These are phyloP conservation scores for Diarsia rubi DNA, from an alignment of 2,888 invertebrate species.

Conservation along the genomic window DNA sequence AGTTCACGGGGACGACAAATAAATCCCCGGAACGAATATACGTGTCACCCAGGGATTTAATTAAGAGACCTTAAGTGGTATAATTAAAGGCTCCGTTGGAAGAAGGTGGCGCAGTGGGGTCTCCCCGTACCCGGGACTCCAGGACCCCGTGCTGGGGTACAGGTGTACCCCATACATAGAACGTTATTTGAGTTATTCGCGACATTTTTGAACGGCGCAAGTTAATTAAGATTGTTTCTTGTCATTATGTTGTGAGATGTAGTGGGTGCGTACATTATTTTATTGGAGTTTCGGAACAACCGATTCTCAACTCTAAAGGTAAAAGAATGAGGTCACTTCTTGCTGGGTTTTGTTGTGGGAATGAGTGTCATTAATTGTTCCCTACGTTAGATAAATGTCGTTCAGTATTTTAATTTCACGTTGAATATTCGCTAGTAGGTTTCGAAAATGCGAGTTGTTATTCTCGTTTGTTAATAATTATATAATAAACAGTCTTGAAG, in stretches of 20 bases:
- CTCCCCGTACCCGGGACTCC: neutral
- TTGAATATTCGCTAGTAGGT: constrained; percentile 13
- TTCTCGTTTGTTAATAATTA: neutral
- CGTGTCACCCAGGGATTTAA: constrained; percentile 75
- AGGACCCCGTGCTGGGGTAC: neutral
- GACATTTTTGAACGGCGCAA: constrained; percentile 27
- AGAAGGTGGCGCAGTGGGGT: constrained; percentile 49
- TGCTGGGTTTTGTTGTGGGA: neutral
- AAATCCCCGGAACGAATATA: constrained; percentile 69
- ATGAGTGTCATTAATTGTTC: constrained; percentile 14
- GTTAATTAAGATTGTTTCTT: constrained; percentile 53
- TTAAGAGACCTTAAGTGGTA: constrained; percentile 78
- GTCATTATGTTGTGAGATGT: constrained; percentile 29
- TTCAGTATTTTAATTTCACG: constrained; percentile 35
- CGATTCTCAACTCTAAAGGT: neutral
- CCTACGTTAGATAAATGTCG: constrained; percentile 28
- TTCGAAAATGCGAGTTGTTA: constrained; percentile 9
- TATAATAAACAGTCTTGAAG: neutral
- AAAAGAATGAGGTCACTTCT: neutral
- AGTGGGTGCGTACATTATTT: constrained; percentile 26
- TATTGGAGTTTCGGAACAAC: constrained; percentile 1
- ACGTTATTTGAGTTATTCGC: constrained; percentile 37
- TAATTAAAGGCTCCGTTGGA: constrained; percentile 75
- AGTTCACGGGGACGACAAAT: constrained; percentile 63
- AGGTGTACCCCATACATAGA: constrained; percentile 41